Percentiles rank a stretch among this genome's conserved stretches.
phyloP scores from a whole-genome alignment of 2,113 vertebrate genomes.

The Hipposideros armiger region DNA sequence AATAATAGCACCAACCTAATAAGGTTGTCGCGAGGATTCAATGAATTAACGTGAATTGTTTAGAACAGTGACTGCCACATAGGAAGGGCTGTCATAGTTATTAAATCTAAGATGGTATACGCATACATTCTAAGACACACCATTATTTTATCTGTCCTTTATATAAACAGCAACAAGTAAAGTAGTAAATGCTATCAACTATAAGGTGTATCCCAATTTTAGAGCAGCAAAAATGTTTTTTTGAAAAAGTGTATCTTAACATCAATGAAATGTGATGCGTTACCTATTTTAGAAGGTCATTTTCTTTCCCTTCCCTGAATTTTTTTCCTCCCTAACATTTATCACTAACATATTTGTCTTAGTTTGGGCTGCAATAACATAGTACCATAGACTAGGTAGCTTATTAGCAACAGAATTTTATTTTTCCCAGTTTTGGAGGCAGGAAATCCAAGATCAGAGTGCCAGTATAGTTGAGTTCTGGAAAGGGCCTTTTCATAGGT shows the following conservation, averaged over 20 bases:
- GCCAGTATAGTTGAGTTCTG: background rate
- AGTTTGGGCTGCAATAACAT: background rate
- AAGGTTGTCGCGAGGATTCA: background rate
- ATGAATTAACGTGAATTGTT: background rate
- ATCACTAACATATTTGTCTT: background rate
- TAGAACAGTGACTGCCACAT: background rate
- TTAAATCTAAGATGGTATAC: background rate
- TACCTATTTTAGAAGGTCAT: background rate
- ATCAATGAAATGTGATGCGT: background rate
- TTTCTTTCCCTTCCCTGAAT: background rate
- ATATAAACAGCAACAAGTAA: conserved; percentile 34
- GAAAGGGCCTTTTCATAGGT: background rate
- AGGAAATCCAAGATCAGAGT: background rate
- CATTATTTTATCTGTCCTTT: conserved; percentile 1
- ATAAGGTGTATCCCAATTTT: background rate
- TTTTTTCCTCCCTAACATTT: background rate
- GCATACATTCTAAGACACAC: background rate
- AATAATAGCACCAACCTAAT: background rate
- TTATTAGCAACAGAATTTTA: background rate
- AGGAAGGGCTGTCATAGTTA: background rate
- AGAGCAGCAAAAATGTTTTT: background rate
- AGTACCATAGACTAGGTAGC: background rate
- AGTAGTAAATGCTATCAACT: conserved; percentile 16
- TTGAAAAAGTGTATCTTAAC: conserved; percentile 12
- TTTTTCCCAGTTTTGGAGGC: background rate